Evolutionary conservation across 1,140 invertebrate genomes (phyloP).

Genomic region (Atopsyche davidsoni): DNA sequence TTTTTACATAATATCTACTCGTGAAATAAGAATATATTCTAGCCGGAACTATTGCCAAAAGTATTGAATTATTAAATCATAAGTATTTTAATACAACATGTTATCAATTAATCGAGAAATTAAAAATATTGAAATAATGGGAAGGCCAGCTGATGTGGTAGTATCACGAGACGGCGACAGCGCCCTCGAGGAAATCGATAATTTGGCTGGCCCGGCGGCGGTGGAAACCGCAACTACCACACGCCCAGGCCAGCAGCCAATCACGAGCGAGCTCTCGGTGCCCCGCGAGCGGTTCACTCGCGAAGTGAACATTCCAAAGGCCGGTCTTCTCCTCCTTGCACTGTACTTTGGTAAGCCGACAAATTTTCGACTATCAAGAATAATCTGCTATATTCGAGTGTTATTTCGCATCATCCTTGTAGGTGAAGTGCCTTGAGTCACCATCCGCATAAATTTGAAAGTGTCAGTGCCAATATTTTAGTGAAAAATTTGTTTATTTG

Average conservation of each 20-base stretch:
- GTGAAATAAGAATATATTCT: too few species aligned
- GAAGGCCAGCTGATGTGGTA: conserved; percentile 7
- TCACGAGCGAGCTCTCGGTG: conserved; percentile 33
- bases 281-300: conserved; percentile 47
- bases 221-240: conserved; percentile 37
- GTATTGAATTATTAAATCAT: neutral
- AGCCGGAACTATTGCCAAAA: too few species aligned
- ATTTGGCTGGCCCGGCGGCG: conserved; percentile 32
- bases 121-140: conserved; percentile 30
- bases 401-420: conserved; percentile 35
- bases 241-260: conserved; percentile 35
- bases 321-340: conserved; percentile 52
- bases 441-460: conserved; percentile 33
- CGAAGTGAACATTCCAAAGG: conserved; percentile 60
- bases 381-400: conserved; percentile 37
- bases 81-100: neutral
- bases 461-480: conserved; percentile 46
- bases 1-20: conserved; percentile 18
- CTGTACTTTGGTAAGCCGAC: conserved; percentile 59
- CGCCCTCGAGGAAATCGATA: conserved; percentile 17
- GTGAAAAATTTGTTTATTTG: conserved; percentile 31
- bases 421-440: conserved; percentile 36
- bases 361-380: conserved; percentile 36
- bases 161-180: conserved; percentile 10
- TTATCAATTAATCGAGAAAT: neutral